Base-by-base conservation (phyloP, 2,113 vertebrate species). In the Ochotona curzoniae region DNA sequence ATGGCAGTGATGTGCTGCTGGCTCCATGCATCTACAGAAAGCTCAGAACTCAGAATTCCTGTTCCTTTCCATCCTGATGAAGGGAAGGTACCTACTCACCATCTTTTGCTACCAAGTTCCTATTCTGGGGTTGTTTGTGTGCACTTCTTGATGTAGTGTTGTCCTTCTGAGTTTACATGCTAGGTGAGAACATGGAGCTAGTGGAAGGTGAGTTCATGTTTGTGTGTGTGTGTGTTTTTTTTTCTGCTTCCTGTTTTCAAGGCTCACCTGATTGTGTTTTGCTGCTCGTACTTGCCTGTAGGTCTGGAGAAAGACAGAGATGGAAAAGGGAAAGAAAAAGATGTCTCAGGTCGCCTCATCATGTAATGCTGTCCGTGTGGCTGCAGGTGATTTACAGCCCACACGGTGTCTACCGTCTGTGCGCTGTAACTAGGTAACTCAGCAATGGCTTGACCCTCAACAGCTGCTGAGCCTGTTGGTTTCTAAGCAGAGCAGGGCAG, bases 361-460 rank as follows among this genome's bases (percentile, higher is more conserved):
- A 69, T 79, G 26, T 88, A 47, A 67, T 28, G n/a, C 15, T 2
- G 14, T 61, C 30, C 25, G n/a, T 80, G 70, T n/a, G 85, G 28
- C 61, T 80, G 38, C 51, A 87, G 93, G 66, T 91, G 85, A 84
- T 89, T 95, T 89, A 74, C 20, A 66, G 0, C 1, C 57, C 81
- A 17, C 83, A 25, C 66, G 38, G 80, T 67, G 35, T 92, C 69
- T 5, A 32, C 66, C 1, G 25, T 63, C 91, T 81, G 54, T 28
- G 9, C 87, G 71, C 83, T 93, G 32, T 57, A 84, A 64, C 80
- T 90, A 7, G 0, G 90, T 87, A 94, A 84, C 73, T 84, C 73
- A 47, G 32, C 78, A 61, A 71, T 66, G 83, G 73, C 51, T 76
- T 96, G 94, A 94, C 90, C 90, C 95, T 96, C 84, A 94, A 71